A percentile compares a stretch with the other conserved stretches of the same genome.
These are phyloP conservation scores for Brachyhypopomus gauderio DNA, from an alignment of 2,113 vertebrate genomes.

Conservation along the genomic window DNA sequence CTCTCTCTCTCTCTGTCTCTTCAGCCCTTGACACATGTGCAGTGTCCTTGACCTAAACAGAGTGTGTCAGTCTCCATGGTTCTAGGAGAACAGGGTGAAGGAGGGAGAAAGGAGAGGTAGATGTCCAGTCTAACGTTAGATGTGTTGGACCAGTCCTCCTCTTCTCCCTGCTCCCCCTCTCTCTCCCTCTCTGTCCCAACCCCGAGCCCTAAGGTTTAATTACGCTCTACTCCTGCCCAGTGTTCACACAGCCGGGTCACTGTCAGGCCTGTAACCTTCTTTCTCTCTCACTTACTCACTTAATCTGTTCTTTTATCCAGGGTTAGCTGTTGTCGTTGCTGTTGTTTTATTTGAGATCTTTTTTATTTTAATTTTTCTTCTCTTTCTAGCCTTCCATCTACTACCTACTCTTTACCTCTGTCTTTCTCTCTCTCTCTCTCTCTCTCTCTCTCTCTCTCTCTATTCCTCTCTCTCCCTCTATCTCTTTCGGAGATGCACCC, in stretches of 20 bases:
- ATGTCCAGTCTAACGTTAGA: neutral
- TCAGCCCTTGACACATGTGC: constrained; percentile 51
- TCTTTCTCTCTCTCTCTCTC: neutral
- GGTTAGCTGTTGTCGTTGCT: too few relatives aligned
- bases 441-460: constrained; percentile 15
- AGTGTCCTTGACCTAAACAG: constrained; percentile 67
- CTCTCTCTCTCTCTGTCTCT: neutral
- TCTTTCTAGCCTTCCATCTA: neutral
- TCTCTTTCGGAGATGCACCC: constrained; percentile 65
- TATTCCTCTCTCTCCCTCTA: constrained; percentile 11
- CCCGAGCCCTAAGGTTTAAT: constrained; percentile 49
- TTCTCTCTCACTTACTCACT: too few relatives aligned
- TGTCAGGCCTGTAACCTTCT: constrained; percentile 13
- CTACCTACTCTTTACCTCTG: constrained; percentile 3
- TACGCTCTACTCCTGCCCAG: constrained; percentile 43
- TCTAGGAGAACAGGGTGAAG: constrained; percentile 34
- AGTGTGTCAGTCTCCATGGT: constrained; percentile 58
- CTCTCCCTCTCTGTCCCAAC: constrained; percentile 31
- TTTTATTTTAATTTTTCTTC: too few relatives aligned
- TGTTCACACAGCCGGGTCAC: constrained; percentile 51
- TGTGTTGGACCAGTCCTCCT: constrained; percentile 55
- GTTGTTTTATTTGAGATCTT: too few relatives aligned
- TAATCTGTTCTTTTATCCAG: too few relatives aligned
- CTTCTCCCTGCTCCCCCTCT: constrained; percentile 18
- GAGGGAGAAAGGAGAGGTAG: constrained; percentile 1